These are phyloP conservation scores for Scaptomyza caliginosa DNA, from an alignment of 2,888 invertebrate species.

Conservation along the genomic window DNA sequence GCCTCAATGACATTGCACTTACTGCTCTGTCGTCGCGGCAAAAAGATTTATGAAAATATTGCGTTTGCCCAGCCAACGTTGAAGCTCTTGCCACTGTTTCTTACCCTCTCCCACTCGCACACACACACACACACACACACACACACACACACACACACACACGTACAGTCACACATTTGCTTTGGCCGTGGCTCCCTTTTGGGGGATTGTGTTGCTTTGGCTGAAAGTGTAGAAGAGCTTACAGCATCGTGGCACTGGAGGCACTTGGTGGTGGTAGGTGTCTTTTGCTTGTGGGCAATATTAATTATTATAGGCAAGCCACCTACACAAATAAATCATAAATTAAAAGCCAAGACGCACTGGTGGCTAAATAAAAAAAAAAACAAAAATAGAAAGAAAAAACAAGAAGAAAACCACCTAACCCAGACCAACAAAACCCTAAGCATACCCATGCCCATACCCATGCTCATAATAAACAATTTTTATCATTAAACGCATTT, in stretches of 20 bases:
- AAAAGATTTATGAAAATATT: constrained; percentile 75
- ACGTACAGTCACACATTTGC: neutral
- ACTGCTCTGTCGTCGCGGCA: constrained; percentile 56
- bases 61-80: constrained; percentile 39
- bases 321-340: constrained; percentile 75
- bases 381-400: neutral
- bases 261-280: constrained; percentile 34
- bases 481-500: constrained; percentile 83
- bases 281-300: constrained; percentile 70
- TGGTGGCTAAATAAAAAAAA: constrained; percentile 51
- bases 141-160: neutral
- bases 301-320: constrained; percentile 79
- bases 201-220: constrained; percentile 47
- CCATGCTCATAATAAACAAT: constrained; percentile 58
- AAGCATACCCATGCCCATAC: constrained; percentile 3
- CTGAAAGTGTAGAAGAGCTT: constrained; percentile 5
- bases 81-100: constrained; percentile 12
- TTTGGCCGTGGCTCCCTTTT: constrained; percentile 28
- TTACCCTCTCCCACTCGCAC: no score
- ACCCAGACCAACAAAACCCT: neutral
- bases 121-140: neutral
- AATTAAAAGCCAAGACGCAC: constrained; percentile 69
- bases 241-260: neutral
- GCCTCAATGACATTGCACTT: constrained; percentile 75
- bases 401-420: neutral